These are phyloP conservation scores for Actinemys pallida DNA, from an alignment of 2,113 vertebrate genomes.

Conservation along the genomic window DNA sequence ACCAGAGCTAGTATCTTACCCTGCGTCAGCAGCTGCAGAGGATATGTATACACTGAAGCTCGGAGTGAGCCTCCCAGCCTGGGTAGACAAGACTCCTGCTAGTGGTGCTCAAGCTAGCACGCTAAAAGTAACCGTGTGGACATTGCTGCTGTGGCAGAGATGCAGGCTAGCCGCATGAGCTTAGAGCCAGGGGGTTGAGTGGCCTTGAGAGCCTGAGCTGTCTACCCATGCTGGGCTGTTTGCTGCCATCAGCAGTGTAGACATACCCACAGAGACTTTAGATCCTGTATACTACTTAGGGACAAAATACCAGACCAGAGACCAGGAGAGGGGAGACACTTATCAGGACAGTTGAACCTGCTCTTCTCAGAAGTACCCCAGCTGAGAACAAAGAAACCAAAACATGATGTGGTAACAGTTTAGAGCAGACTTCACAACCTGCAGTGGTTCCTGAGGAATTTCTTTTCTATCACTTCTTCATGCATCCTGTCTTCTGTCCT, in stretches of 20 bases:
- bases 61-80: too few species aligned
- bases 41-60: too few species aligned
- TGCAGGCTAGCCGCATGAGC: too few species aligned
- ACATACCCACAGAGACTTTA: neutral
- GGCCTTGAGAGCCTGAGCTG: too few species aligned
- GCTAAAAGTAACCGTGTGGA: too few species aligned
- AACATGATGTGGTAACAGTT: neutral
- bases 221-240: too few species aligned
- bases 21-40: neutral
- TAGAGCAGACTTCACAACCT: neutral
- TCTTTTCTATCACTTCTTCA: neutral
- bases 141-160: too few species aligned
- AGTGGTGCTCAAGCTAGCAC: too few species aligned
- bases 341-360: neutral
- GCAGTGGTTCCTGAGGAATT: neutral
- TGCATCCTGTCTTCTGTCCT: neutral
- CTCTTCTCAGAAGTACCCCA: neutral
- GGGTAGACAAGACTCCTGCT: too few species aligned
- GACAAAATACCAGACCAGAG: neutral
- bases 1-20: neutral
- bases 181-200: too few species aligned
- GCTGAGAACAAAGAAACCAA: neutral
- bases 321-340: neutral
- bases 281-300: neutral
- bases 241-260: too few species aligned